A percentile compares a stretch with the other conserved stretches of the same genome.
Conservation (phyloP, 2,113 vertebrate species). For the Anseranas semipalmata region DNA sequence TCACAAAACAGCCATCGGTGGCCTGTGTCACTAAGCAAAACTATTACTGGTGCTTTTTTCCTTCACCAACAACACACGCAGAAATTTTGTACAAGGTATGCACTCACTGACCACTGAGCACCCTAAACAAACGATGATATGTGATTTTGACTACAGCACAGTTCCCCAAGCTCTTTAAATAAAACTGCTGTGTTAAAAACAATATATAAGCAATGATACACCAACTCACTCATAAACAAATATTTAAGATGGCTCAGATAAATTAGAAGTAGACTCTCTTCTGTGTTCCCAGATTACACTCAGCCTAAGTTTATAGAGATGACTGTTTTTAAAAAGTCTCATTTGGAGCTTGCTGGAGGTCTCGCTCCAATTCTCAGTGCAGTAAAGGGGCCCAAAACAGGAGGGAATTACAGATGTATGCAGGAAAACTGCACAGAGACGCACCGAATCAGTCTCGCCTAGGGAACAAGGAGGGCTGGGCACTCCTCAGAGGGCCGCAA, state of each 20-base stretch:
- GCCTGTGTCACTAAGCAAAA: neutral
- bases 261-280: neutral
- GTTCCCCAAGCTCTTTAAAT: neutral
- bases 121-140: rapidly evolving
- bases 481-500: too few species aligned
- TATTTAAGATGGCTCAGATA: rapidly evolving
- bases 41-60: neutral
- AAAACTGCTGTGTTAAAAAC: neutral
- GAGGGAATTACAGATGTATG: neutral
- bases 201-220: neutral
- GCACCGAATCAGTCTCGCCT: neutral
- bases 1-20: neutral
- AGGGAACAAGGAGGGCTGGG: neutral
- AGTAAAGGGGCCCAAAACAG: neutral
- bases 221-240: neutral
- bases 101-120: neutral
- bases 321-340: neutral
- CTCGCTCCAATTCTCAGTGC: neutral
- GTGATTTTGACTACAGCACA: neutral
- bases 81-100: rapidly evolving
- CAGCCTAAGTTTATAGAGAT: rapidly evolving
- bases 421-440: neutral
- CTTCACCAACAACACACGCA: neutral
- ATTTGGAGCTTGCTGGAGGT: neutral
- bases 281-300: neutral